Percentiles rank a stretch among this genome's conserved stretches.
These are phyloP conservation scores for Anoplopoma fimbria DNA, from an alignment of 2,113 vertebrate species.

Conservation along the genomic window DNA sequence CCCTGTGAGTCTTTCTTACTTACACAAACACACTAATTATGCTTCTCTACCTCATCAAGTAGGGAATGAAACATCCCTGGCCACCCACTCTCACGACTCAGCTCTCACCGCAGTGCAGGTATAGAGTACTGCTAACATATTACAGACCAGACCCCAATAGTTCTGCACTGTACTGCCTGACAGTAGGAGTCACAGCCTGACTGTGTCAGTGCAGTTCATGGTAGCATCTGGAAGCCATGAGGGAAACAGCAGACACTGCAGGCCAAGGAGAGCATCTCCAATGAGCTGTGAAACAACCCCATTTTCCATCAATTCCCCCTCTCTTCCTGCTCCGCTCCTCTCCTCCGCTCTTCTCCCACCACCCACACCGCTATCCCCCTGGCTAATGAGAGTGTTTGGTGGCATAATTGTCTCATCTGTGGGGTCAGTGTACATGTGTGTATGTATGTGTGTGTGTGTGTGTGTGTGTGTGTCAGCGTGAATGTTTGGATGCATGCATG, in stretches of 20 bases:
- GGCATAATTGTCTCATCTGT: conserved; percentile 79
- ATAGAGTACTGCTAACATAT: conserved; percentile 68
- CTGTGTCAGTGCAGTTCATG: conserved; percentile 63
- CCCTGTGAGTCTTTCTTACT: conserved; percentile 89
- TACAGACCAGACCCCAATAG: conserved; percentile 50
- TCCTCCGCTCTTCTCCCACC: conserved; percentile 67
- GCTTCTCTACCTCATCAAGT: conserved; percentile 44
- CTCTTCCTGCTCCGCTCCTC: conserved; percentile 68
- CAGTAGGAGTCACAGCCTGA: conserved; percentile 58
- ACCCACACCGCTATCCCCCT: conserved; percentile 75
- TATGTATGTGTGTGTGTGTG: conserved; percentile 13
- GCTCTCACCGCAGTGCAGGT: conserved; percentile 63
- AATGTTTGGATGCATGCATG: conserved; percentile 33
- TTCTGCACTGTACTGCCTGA: conserved; percentile 37
- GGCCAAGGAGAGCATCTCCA: conserved; percentile 82
- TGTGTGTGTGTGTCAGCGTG: conserved; percentile 26
- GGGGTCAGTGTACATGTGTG: conserved; percentile 58
- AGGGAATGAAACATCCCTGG: conserved; percentile 51
- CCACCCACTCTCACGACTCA: conserved; percentile 61
- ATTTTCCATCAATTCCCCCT: conserved; percentile 82
- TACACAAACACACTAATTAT: conserved; percentile 34
- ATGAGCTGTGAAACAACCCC: conserved; percentile 86
- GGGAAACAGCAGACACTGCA: conserved; percentile 80
- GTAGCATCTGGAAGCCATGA: conserved; percentile 86
- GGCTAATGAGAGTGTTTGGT: conserved; percentile 79